phyloP scores from a whole-genome alignment of 2,113 vertebrate species.

The Plotosus lineatus region DNA sequence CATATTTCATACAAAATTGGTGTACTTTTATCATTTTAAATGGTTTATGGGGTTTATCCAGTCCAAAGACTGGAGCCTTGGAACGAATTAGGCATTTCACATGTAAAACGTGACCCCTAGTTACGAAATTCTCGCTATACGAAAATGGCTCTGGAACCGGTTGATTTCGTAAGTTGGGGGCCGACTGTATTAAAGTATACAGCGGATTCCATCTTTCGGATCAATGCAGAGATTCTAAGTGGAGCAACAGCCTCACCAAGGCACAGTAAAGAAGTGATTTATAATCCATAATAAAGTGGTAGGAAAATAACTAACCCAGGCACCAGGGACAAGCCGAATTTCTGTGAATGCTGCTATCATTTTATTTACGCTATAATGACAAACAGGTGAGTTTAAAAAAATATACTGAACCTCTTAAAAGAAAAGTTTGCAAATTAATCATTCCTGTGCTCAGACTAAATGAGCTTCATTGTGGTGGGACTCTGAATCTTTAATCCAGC shows the following conservation, averaged over 20 bases:
- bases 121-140: no score
- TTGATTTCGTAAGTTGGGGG: no score
- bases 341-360: not conserved
- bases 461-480: not conserved
- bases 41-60: no score
- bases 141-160: no score
- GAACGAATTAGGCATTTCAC: no score
- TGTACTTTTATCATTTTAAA: no score
- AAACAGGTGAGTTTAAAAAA: not conserved
- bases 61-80: no score
- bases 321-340: not conserved
- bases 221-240: conserved; percentile 24
- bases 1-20: no score
- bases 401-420: not conserved
- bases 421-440: not conserved
- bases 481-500: no score
- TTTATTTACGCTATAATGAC: not conserved
- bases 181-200: conserved; percentile 65
- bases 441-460: not conserved
- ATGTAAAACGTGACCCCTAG: no score
- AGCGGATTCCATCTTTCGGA: conserved; percentile 28
- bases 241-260: conserved; percentile 22
- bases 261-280: conserved; percentile 9
- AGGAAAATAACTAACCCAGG: not conserved
- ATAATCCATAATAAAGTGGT: not conserved